Evolutionary conservation across 2,113 vertebrate genomes (phyloP).

Genomic region (Gymnocephalus cernua): DNA sequence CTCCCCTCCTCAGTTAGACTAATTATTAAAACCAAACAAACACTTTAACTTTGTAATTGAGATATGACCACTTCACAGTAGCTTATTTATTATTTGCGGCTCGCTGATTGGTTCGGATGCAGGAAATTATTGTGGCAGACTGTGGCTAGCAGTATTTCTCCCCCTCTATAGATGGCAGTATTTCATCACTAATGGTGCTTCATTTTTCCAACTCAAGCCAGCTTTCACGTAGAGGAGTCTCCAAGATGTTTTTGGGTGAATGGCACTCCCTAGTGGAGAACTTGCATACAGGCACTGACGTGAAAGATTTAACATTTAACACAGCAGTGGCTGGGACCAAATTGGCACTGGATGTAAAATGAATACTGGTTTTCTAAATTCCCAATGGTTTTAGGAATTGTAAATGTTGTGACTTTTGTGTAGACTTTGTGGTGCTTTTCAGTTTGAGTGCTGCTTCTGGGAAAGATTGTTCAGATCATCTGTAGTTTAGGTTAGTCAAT

Average conservation of each 20-base stretch:
- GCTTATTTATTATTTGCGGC: constrained; percentile 5
- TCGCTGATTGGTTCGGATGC: background rate
- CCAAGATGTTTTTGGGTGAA: constrained; percentile 57
- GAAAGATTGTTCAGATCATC: constrained; percentile 13
- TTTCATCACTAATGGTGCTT: constrained; percentile 47
- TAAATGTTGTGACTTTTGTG: constrained; percentile 16
- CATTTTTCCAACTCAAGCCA: background rate
- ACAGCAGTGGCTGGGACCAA: background rate
- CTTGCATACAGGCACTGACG: constrained; percentile 10
- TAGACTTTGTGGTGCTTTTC: constrained; percentile 24
- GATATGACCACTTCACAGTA: background rate
- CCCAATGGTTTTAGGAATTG: constrained; percentile 20
- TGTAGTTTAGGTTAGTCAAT: background rate
- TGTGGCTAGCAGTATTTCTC: constrained; percentile 26
- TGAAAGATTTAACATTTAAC: constrained; percentile 4
- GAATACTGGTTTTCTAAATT: background rate
- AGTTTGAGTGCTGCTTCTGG: constrained; percentile 19
- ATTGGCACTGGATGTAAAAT: background rate
- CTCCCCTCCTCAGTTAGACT: constrained; percentile 82
- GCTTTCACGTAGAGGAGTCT: constrained; percentile 14
- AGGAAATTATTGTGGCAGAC: constrained; percentile 9
- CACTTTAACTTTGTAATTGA: background rate
- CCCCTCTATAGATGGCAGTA: constrained; percentile 80
- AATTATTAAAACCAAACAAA: background rate
- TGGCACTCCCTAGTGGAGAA: constrained; percentile 74